These are phyloP conservation scores for Merops nubicus DNA, from an alignment of 2,113 vertebrate genomes.

Conservation along the genomic window DNA sequence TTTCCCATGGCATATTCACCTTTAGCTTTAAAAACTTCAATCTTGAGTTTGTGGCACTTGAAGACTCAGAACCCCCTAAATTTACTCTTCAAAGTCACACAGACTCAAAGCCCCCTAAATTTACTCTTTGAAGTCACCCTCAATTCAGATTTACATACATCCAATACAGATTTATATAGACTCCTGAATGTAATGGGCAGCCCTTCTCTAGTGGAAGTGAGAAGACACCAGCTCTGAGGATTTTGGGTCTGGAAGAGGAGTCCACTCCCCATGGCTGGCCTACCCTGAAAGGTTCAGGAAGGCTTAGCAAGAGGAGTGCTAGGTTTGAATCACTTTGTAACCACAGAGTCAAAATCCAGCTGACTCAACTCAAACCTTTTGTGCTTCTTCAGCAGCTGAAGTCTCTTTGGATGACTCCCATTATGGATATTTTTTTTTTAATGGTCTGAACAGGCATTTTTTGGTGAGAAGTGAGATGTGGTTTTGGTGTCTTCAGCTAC, in stretches of 20 bases:
- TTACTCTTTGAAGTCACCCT: not conserved
- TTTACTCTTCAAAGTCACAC: not conserved
- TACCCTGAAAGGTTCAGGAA: not conserved
- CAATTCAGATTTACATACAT: not conserved
- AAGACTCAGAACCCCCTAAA: not conserved
- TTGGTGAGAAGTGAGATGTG: not conserved
- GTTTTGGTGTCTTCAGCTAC: not conserved
- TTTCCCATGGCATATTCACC: not conserved
- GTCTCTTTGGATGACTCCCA: not conserved
- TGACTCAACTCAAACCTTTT: slow-evolving; percentile 20
- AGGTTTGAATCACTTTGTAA: not conserved
- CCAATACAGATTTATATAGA: not conserved
- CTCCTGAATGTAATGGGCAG: not conserved
- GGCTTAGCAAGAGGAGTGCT: not conserved
- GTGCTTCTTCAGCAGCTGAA: slow-evolving; percentile 39
- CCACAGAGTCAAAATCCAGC: not conserved
- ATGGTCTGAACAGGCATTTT: not conserved
- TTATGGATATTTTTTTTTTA: too few species aligned
- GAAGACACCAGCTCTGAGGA: not conserved
- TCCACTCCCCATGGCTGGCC: not conserved
- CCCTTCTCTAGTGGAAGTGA: not conserved
- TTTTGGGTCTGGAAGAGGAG: not conserved
- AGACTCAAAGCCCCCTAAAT: not conserved
- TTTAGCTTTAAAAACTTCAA: not conserved
- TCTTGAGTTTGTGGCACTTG: not conserved